phyloP scores from a whole-genome alignment of 2,888 invertebrate genomes.

The Chrysolina oricalcia region DNA sequence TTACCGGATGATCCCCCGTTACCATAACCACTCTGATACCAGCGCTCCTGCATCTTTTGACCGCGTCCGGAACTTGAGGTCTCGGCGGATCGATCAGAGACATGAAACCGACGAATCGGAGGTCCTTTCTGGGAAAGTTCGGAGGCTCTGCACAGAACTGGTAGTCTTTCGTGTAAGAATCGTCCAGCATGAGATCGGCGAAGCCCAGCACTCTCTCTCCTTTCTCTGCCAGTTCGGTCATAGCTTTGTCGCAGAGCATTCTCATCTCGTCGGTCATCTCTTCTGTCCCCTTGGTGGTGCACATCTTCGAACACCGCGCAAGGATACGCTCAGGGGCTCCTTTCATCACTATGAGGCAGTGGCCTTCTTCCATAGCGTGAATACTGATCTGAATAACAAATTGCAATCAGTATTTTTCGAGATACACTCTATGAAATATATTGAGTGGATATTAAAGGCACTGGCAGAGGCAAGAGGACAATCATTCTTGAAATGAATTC shows the following conservation, averaged over 20 bases:
- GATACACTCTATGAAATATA: too few relatives aligned
- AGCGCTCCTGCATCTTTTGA: slow-evolving; percentile 80
- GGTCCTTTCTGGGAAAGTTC: slow-evolving; percentile 81
- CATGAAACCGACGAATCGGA: slow-evolving; percentile 79
- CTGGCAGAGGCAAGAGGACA: too few relatives aligned
- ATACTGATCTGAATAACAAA: slow-evolving; percentile 73
- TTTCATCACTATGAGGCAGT: slow-evolving; percentile 81
- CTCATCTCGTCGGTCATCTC: slow-evolving; percentile 74
- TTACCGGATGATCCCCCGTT: slow-evolving; percentile 86
- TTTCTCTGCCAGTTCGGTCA: slow-evolving; percentile 83
- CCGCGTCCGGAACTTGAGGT: slow-evolving; percentile 79
- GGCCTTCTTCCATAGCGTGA: slow-evolving; percentile 75
- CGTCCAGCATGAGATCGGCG: slow-evolving; percentile 80
- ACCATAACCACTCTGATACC: slow-evolving; percentile 89
- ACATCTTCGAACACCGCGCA: slow-evolving; percentile 79
- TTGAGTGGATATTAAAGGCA: too few relatives aligned
- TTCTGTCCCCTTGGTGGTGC: slow-evolving; percentile 74
- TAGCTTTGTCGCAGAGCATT: slow-evolving; percentile 78
- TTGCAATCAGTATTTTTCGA: slow-evolving; percentile 6
- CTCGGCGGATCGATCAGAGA: slow-evolving; percentile 81
- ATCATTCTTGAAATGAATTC: too few relatives aligned
- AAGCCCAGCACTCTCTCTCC: slow-evolving; percentile 90
- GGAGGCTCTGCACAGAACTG: slow-evolving; percentile 77
- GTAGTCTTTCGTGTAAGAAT: slow-evolving; percentile 74
- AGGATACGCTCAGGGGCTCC: slow-evolving; percentile 84